These are phyloP conservation scores for Thereva nobilitata DNA, from an alignment of 2,888 invertebrate genomes.

Conservation along the genomic window DNA sequence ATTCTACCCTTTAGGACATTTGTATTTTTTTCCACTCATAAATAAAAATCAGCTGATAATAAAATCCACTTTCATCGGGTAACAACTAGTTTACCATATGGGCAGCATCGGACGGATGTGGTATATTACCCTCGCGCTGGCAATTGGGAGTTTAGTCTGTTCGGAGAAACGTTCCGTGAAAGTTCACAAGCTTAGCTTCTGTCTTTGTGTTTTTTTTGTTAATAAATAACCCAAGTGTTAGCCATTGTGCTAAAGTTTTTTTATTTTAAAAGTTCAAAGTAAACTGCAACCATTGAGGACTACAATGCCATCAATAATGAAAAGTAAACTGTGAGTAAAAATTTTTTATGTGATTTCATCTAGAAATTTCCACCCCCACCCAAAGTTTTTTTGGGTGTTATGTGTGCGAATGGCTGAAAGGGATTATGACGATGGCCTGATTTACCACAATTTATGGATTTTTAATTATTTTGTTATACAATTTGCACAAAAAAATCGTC, in stretches of 20 bases:
- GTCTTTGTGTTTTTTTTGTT: conserved; percentile 22
- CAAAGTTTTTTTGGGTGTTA: too few species aligned
- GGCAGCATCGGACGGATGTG: too few species aligned
- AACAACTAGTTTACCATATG: too few species aligned
- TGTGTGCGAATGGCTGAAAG: too few species aligned
- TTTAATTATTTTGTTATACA: too few species aligned
- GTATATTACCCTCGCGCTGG: background rate
- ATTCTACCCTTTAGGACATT: too few species aligned
- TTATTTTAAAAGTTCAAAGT: conserved; percentile 16
- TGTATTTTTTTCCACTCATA: too few species aligned
- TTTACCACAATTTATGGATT: too few species aligned
- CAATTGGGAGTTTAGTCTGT: background rate
- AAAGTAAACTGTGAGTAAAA: conserved; percentile 66
- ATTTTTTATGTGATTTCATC: background rate
- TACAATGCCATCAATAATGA: conserved; percentile 68
- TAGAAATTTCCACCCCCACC: background rate
- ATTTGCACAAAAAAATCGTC: too few species aligned
- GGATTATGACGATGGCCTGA: too few species aligned
- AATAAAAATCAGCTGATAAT: too few species aligned
- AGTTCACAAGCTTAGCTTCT: conserved; percentile 5
- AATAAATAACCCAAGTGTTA: conserved; percentile 9
- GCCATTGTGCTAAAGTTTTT: conserved; percentile 34
- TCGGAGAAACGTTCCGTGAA: conserved; percentile 2
- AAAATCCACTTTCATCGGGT: too few species aligned
- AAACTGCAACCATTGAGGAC: conserved; percentile 46